A percentile compares a stretch with the other conserved stretches of the same genome.
Evolutionary conservation across 2,113 vertebrate species (phyloP).

Genomic region (Pseudopipra pipra): DNA sequence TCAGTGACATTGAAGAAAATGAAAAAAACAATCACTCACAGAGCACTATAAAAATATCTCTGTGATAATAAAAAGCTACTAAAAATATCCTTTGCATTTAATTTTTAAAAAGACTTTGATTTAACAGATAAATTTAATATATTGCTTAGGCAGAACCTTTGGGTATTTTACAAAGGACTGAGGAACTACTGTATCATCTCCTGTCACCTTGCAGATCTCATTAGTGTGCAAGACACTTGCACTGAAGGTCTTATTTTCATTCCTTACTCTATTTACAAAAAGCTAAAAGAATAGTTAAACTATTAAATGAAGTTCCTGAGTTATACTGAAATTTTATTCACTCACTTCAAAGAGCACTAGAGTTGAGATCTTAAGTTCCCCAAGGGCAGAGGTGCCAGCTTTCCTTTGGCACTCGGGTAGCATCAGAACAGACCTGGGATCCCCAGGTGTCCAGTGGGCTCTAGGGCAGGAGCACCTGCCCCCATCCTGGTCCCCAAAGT

Average conservation of each 20-base stretch:
- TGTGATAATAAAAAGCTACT: slow-evolving; percentile 42
- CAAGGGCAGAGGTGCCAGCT: background rate
- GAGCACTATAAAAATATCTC: background rate
- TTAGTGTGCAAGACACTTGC: background rate
- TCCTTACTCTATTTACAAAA: background rate
- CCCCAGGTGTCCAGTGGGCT: background rate
- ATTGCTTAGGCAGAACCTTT: slow-evolving; percentile 14
- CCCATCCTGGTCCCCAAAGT: background rate
- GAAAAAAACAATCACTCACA: background rate
- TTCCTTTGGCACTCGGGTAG: background rate
- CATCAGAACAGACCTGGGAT: background rate
- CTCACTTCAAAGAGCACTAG: background rate
- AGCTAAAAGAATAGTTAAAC: background rate
- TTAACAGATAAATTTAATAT: slow-evolving; percentile 53
- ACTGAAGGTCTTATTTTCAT: background rate
- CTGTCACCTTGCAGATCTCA: slow-evolving; percentile 12
- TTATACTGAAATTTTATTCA: background rate
- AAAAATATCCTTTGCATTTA: slow-evolving; percentile 49
- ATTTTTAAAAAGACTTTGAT: slow-evolving; percentile 37
- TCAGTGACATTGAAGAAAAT: slow-evolving; percentile 9
- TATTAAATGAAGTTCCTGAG: background rate
- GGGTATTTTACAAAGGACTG: slow-evolving; percentile 18
- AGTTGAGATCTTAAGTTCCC: background rate
- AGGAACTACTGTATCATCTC: background rate
- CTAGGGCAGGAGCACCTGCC: background rate